Conservation (phyloP, 2,888 invertebrate species). For the Drosophila kanekoi region DNA sequence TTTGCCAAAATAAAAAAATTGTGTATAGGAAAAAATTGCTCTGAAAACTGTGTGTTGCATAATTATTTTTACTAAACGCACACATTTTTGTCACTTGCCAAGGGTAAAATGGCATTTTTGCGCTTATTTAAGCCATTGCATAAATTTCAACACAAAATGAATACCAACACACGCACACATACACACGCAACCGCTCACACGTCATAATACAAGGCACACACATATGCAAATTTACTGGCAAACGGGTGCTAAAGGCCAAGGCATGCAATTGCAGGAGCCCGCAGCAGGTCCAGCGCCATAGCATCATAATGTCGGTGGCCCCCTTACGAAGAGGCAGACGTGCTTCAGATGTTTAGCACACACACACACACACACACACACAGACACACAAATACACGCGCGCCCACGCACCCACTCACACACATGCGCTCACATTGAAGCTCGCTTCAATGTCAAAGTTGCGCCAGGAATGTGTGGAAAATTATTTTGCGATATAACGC, state of each 20-base stretch:
- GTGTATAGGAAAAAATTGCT: conserved; percentile 15
- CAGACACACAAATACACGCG: background rate
- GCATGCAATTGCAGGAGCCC: conserved; percentile 71
- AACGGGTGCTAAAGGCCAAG: conserved; percentile 45
- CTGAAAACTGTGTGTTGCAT: conserved; percentile 47
- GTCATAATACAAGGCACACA: conserved; percentile 33
- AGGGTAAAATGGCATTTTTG: conserved; percentile 74
- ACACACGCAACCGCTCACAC: background rate
- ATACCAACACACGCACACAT: conserved; percentile 31
- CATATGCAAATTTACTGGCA: conserved; percentile 69
- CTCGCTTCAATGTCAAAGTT: conserved; percentile 68
- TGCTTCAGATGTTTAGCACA: conserved; percentile 61
- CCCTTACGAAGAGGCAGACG: conserved; percentile 48
- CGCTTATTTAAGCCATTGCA: conserved; percentile 80
- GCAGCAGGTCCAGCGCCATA: conserved; percentile 45
- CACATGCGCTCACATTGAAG: conserved; percentile 31
- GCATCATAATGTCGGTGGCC: conserved; percentile 55
- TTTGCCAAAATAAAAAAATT: conserved; percentile 5
- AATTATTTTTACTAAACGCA: conserved; percentile 71
- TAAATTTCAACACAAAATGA: conserved; percentile 70
- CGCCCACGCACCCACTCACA: conserved; percentile 14
- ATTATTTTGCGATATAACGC: conserved; percentile 70
- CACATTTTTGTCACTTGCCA: conserved; percentile 68
- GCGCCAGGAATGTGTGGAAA: conserved; percentile 67
- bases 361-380: conserved; percentile 13